Base-by-base conservation (phyloP, 2,797 vertebrate genomes). In the Phoxinus dragarum region DNA sequence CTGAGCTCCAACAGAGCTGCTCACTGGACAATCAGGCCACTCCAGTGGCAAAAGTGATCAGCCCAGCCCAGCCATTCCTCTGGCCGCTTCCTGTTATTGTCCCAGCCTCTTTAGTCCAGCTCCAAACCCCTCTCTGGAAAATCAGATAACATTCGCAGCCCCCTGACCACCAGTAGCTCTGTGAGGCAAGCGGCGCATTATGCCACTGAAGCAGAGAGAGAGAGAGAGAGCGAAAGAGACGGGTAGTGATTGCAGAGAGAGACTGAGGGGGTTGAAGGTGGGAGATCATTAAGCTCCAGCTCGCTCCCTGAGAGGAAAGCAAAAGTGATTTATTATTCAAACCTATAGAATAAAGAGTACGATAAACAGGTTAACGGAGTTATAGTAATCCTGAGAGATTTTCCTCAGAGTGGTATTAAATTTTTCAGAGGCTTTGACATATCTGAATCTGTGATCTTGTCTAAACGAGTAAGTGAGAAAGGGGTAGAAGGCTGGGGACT, bases 281-380 rank as follows among this genome's bases (percentile, higher is more conserved):
- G 68, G 44, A 64, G 80, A 69, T 92, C 90, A 89, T 93, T 90
- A 88, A 89, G 92, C 89, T 89, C 84, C 84, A 84, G 85, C 86
- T 86, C 78, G 79, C 86, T 89, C 89, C 74, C 69, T 80, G 34
- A 84, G 75, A 40, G 77, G 79, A 86, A 91, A 88, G 80, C 79
- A 87, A 89, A 76, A 72, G 80, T 84, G 90, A 91, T 93, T 94
- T 91, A 95, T 95, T 94, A 94, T 94, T 94, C 92, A 94, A 94
- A 92, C 92, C 92, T 94, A 90, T 91, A 93, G 93, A 94, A 95
- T 94, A 90, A 92, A 94, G 94, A 95, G 95, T 94, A 94, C 89
- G 92, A 94, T 95, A 94, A 95, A 95, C 93, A 95, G 93, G 94
- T 95, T 95, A 95, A 91, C 92, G 91, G 89, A 92, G 94, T 95